phyloP scores from a whole-genome alignment of 1,140 invertebrate genomes.

The Sitobion miscanthi region DNA sequence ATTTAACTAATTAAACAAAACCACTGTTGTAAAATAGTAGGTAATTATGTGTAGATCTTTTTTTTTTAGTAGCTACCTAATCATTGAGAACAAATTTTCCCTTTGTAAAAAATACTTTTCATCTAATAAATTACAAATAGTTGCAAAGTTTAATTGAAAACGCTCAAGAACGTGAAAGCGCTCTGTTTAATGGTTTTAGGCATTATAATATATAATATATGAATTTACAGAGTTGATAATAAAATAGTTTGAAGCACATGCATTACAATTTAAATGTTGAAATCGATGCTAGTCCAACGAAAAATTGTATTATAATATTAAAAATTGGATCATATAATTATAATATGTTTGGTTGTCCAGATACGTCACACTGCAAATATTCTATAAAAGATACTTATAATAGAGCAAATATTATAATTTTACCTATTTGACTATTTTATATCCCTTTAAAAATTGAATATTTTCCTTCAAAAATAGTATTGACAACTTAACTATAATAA shows the following conservation, averaged over 20 bases:
- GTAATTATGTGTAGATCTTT: not conserved
- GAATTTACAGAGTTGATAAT: not conserved
- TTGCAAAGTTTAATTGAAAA: constrained; percentile 6
- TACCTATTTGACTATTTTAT: not conserved
- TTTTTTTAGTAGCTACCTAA: not conserved
- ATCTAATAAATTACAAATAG: not conserved
- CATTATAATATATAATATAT: not conserved
- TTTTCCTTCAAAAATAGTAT: not conserved
- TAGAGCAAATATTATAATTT: not conserved
- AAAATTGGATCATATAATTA: not conserved
- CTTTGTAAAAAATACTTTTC: not conserved
- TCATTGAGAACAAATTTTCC: not conserved
- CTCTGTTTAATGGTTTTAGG: not conserved
- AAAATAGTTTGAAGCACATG: not conserved
- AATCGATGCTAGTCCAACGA: not conserved
- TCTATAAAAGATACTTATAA: not conserved
- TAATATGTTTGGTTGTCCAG: not conserved
- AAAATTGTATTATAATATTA: not conserved
- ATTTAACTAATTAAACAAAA: not conserved
- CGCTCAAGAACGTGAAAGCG: not conserved
- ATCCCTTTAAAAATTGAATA: not conserved
- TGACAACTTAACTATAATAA: not conserved
- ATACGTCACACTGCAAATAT: not conserved
- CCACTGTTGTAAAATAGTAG: not conserved
- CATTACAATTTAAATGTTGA: not conserved